phyloP scores from a whole-genome alignment of 2,113 vertebrate species.

The Zootoca vivipara region DNA sequence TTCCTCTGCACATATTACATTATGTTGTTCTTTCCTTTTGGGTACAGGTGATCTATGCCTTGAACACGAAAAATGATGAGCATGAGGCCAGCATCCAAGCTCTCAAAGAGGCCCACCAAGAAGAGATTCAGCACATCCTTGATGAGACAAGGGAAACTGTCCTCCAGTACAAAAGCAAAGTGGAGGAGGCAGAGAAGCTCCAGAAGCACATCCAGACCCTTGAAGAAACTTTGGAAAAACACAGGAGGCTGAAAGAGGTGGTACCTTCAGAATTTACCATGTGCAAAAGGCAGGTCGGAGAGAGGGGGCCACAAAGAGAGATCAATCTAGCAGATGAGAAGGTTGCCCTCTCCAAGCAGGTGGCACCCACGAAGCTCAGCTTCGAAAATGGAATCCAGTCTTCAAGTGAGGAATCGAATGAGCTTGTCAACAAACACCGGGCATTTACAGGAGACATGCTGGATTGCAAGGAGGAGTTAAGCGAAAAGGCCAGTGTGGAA shows the following conservation, averaged over 20 bases:
- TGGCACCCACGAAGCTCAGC: constrained; percentile 63
- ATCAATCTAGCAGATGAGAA: constrained; percentile 72
- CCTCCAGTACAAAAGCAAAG: constrained; percentile 70
- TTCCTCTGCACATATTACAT: too few relatives aligned
- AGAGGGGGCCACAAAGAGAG: constrained; percentile 71
- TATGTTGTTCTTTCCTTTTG: not conserved
- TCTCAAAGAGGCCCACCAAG: constrained; percentile 82
- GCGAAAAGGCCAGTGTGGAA: constrained; percentile 37
- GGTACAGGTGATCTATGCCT: constrained; percentile 90
- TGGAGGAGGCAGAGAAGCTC: constrained; percentile 78
- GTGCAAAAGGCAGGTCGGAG: constrained; percentile 72
- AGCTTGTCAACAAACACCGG: constrained; percentile 68
- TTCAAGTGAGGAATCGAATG: constrained; percentile 74
- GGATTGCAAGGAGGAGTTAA: constrained; percentile 33
- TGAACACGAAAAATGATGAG: constrained; percentile 95
- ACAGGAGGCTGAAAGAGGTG: constrained; percentile 84
- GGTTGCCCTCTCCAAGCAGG: constrained; percentile 65
- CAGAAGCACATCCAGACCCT: constrained; percentile 84
- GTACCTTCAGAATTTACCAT: constrained; percentile 71
- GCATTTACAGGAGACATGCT: constrained; percentile 50
- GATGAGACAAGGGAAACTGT: constrained; percentile 79
- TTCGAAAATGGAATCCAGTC: constrained; percentile 70
- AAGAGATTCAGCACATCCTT: constrained; percentile 84
- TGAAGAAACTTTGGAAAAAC: constrained; percentile 87
- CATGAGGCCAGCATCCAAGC: constrained; percentile 85